Evolutionary conservation across 2,797 vertebrate genomes (phyloP).

Genomic region (Mus spretus): DNA sequence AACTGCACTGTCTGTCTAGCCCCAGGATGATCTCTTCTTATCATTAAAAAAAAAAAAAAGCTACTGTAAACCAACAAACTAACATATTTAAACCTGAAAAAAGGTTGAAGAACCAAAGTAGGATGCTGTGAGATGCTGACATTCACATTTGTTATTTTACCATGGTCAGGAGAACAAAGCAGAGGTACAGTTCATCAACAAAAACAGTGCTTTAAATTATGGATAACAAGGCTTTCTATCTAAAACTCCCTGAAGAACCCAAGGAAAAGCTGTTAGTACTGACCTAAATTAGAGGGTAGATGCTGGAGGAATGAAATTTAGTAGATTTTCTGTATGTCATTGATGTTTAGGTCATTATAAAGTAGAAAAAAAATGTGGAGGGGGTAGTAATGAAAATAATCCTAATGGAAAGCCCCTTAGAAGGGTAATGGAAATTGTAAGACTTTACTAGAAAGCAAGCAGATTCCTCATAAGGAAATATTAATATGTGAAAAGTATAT

Average conservation of each 20-base stretch:
- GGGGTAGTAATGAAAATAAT: conserved; percentile 38
- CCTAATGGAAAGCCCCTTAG: not conserved
- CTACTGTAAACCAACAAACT: not conserved
- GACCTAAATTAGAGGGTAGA: conserved; percentile 43
- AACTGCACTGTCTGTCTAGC: not conserved
- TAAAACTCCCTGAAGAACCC: conserved; percentile 30
- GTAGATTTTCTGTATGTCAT: conserved; percentile 25
- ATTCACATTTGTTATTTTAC: not conserved
- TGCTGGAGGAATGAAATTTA: not conserved
- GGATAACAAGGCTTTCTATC: conserved; percentile 27
- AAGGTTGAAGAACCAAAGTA: not conserved
- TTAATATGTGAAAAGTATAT: not conserved
- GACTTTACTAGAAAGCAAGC: not conserved
- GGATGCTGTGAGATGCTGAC: not conserved
- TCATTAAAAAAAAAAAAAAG: not conserved
- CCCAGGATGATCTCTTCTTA: not conserved
- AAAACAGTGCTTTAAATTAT: conserved; percentile 45
- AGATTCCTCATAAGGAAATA: not conserved
- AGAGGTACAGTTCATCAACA: not conserved
- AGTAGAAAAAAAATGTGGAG: not conserved
- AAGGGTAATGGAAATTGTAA: not conserved
- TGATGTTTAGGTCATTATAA: conserved; percentile 59
- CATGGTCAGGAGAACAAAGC: not conserved
- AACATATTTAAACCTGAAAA: conserved; percentile 46
- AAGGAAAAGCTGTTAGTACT: conserved; percentile 18